Evolutionary conservation across 2,888 invertebrate genomes (phyloP), one percentile per base, ranked within the genome.

Genomic region (Tetranychus truncatus): DNA sequence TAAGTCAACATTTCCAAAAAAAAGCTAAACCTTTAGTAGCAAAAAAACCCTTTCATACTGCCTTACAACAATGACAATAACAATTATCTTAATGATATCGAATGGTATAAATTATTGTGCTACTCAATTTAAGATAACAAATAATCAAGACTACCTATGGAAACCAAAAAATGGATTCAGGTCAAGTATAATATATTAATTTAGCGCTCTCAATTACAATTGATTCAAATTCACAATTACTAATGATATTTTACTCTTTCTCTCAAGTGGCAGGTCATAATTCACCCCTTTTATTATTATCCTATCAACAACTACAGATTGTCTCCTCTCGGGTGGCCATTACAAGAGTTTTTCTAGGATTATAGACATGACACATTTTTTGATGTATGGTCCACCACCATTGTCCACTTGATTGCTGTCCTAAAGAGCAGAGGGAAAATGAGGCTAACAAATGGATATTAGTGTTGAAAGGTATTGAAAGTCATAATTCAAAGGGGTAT

Each of bases 251-350:
- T 55, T 55, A 15, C 7, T 55, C 15, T 55, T 55, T 15, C 15
- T 55, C 55, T 55, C 55, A 55, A 55, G 55, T 55, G 55, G 55
- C 55, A 55, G 55, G 55, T 55, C 55, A 55, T 55, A 55, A 55
- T 55, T 55, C 55, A 55, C 55, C 55, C 55, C 55, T 55, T 55
- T 55, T 15, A 15, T 15, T 34, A 34, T 34, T 34, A 34, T 34
- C 34, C 34, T 34, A 34, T 34, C 34, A 34, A 34, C 34, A 34
- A 15, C 55, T 55, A 55, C 55, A 55, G 55, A 55, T 55, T 15
- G 15, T 55, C 2, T 55, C 55, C 15, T 55, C 55, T 55, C 15
- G 15, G 55, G 55, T 55, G 55, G 15, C 55, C 55, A 34, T 34
- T 34, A 34, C 34, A 34, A 34, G 55, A 9, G 55, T 55, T 15